These are phyloP conservation scores for Thymallus thymallus DNA, from an alignment of 2,113 vertebrate species.

Conservation along the genomic window DNA sequence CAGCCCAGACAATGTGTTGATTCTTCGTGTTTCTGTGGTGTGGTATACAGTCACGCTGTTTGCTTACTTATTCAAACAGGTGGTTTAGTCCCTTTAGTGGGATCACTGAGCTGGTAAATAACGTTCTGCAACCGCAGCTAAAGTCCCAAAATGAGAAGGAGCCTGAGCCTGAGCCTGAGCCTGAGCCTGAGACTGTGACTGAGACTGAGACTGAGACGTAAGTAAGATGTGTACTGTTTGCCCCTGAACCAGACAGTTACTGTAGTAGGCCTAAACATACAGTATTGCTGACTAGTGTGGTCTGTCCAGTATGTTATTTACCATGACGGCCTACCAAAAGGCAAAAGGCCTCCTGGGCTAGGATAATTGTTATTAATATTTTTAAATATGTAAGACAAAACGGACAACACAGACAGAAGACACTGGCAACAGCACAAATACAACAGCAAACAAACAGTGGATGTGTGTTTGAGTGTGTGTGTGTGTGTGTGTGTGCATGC, in stretches of 20 bases:
- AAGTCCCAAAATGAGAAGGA: constrained; percentile 99
- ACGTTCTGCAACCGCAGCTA: constrained; percentile 98
- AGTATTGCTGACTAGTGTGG: constrained; percentile 18
- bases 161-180: constrained; percentile 57
- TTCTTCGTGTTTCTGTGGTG: constrained; percentile 43
- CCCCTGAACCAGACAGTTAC: not conserved
- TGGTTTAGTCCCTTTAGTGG: constrained; percentile 99
- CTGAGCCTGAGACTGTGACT: constrained; percentile 73
- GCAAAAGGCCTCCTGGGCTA: too few species aligned
- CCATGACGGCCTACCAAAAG: too few species aligned
- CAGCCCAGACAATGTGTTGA: not conserved
- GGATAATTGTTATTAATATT: too few species aligned
- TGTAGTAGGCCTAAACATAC: constrained; percentile 33
- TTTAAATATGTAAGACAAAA: too few species aligned
- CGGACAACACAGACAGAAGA: too few species aligned
- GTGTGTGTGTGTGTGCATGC: too few species aligned
- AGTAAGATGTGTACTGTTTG: constrained; percentile 79
- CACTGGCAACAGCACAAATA: too few species aligned
- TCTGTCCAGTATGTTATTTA: constrained; percentile 9
- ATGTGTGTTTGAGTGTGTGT: too few species aligned
- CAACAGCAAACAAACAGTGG: too few species aligned
- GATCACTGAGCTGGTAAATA: constrained; percentile 99
- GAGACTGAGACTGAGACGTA: constrained; percentile 82
- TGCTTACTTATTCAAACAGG: constrained; percentile 99
- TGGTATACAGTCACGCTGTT: constrained; percentile 85